Base-by-base conservation (phyloP, 2,113 vertebrate species). In the Xenopus tropicalis region DNA sequence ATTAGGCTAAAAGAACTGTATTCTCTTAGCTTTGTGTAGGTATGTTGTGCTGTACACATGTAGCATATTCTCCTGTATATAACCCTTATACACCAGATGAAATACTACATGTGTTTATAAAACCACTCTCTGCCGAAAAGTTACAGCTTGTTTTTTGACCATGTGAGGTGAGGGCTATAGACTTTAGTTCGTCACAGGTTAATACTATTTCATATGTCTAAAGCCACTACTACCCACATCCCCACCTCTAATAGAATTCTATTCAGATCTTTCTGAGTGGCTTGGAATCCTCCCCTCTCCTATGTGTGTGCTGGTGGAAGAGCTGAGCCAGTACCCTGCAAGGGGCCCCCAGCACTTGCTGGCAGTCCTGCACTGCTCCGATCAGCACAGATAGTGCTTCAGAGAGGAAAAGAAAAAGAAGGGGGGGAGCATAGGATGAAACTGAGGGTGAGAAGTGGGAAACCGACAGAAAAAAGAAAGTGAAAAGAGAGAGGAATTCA, bases 251-350 rank as follows among this genome's bases (percentile, higher is more conserved):
- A 74, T 82, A 81, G 85, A 88, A 80, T 80, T 17, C 14, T 79
- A 82, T 85, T 43, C 87, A 83, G 83, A 83, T 85, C 91, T 88
- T 85, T 87, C 87, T 74, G 84, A 88, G 89, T 89, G 82, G 91
- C 90, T 92, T 91, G 88, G 91, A 94, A 94, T 93, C 92, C 90
- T 91, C 92, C 88, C 91, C 92, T 96, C 88, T 91, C 93, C 95
- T 88, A 87, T 89, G 93, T 91, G 89, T 75, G 85, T 0, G 79
- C 90, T 91, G 90, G 84, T 85, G 80, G 84, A 83, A 63, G 87
- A 91, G 61, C 29, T 76, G 20, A 93, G 92, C 88, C 87, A 86
- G 91, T 92, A 90, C 91, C 95, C 94, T 93, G 91, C 87, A 89
- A 87, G 87, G 94, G 95, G 95, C 95, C 96, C 94, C 92, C 87